These are phyloP conservation scores for Tonatia bakeri DNA, from an alignment of 2,113 vertebrate species.

Conservation along the genomic window DNA sequence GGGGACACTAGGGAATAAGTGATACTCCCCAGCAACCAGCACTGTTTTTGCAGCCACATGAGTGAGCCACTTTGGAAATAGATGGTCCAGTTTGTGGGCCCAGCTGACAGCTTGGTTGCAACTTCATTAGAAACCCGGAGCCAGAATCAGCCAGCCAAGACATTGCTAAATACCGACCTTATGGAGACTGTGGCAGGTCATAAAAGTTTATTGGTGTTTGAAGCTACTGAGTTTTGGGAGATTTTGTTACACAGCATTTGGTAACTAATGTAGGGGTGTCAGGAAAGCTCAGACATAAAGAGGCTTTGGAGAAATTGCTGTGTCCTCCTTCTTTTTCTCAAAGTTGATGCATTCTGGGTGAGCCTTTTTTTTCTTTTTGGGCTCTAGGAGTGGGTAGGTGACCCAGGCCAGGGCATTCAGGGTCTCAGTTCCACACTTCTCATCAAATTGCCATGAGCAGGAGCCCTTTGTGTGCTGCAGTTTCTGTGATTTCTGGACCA, in stretches of 20 bases:
- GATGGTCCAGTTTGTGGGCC: too few species aligned
- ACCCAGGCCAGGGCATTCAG: too few species aligned
- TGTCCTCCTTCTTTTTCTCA: not conserved
- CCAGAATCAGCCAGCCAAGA: not conserved
- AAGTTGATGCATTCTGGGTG: not conserved
- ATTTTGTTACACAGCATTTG: not conserved
- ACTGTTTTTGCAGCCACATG: not conserved
- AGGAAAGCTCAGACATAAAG: not conserved
- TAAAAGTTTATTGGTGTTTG: not conserved
- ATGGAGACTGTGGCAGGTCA: not conserved
- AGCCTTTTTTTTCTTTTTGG: not conserved
- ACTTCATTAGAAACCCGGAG: not conserved
- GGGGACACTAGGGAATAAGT: not conserved
- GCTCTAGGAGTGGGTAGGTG: not conserved
- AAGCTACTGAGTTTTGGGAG: not conserved
- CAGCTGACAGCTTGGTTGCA: not conserved
- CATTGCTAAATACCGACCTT: not conserved
- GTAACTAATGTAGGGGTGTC: too few species aligned
- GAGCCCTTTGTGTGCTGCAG: not conserved
- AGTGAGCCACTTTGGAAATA: not conserved
- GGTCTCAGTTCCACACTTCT: not conserved
- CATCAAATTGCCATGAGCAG: not conserved
- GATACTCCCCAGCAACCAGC: fast-evolving
- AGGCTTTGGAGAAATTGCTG: not conserved
- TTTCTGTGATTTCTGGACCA: not conserved